Evolutionary conservation across 2,113 vertebrate genomes (phyloP), one percentile per base, ranked within the genome.

Genomic region (Sitta europaea): DNA sequence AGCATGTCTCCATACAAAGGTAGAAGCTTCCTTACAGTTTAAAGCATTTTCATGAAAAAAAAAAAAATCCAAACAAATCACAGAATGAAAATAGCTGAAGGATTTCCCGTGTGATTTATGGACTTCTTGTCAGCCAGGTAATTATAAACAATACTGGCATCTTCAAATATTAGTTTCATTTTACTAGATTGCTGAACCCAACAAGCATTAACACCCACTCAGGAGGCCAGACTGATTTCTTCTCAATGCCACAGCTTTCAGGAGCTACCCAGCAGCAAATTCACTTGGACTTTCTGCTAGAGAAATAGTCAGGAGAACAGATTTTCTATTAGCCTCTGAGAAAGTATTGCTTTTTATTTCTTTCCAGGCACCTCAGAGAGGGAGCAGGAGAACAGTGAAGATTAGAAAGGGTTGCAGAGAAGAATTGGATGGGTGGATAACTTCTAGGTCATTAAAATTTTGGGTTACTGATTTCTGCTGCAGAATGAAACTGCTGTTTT

Each of bases 401-500:
- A 77, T 12, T 38, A 68, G 27, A 31, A 68, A 81, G 9, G 3
- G 3, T 19, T 87, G 8, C 28, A 88, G 29, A 59, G 17, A 78
- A 59, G 11, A 82, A 57, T 63, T 28, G 19, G 20, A 78, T 0
- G 0, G 4, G 12, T 22, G 2, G 2, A 11, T 45, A 75, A 71
- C 25, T 71, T 59, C 4, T 33, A 20, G 21, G 10, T 38, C 51
- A 21, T 55, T 88, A 31, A 51, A 86, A 42, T 35, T 9, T 77
- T 70, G 11, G n/a, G 14, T 36, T 45, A 70, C 12, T 33, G 7
- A 35, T 70, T 89, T 88, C 66, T 79, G 35, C 19, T 76, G 6
- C 20, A 29, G 31, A 65, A 70, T 36, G 6, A 78, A 88, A 75
- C 16, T 21, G 4, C 7, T 43, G 4, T 9, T 53, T 77, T 63